Conservation (phyloP, 2,888 invertebrate species). For the Tethea ocularis region DNA sequence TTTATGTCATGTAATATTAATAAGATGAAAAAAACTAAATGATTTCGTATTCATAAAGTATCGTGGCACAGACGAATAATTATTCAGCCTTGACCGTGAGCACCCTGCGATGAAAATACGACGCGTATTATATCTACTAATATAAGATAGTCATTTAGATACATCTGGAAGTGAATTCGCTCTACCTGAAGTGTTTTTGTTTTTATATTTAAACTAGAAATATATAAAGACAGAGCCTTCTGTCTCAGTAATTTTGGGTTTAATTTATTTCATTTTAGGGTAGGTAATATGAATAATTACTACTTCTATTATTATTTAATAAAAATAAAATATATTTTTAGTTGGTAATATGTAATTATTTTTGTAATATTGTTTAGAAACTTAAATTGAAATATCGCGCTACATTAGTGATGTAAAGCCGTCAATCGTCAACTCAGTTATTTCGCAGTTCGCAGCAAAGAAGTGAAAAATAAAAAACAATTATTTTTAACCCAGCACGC, state of each 20-base stretch:
- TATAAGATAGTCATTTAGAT: not conserved
- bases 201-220: no score
- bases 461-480: not conserved
- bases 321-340: no score
- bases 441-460: not conserved
- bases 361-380: no score
- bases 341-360: no score
- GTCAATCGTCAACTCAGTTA: not conserved
- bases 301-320: no score
- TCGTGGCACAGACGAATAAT: not conserved
- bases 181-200: no score
- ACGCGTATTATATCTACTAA: not conserved
- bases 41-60: conserved; percentile 1
- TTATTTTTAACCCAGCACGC: not conserved
- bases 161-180: not conserved
- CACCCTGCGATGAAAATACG: not conserved
- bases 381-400: no score
- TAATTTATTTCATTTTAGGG: no score
- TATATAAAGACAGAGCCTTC: no score
- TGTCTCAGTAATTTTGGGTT: no score
- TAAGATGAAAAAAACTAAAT: not conserved
- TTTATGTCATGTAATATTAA: conserved; percentile 3
- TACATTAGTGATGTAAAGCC: not conserved
- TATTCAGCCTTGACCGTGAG: conserved; percentile 5
- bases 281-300: no score